Evolutionary conservation across 2,797 vertebrate species (phyloP), one percentile per base, ranked within the genome.

Genomic region (Catostomus latipinnis): DNA sequence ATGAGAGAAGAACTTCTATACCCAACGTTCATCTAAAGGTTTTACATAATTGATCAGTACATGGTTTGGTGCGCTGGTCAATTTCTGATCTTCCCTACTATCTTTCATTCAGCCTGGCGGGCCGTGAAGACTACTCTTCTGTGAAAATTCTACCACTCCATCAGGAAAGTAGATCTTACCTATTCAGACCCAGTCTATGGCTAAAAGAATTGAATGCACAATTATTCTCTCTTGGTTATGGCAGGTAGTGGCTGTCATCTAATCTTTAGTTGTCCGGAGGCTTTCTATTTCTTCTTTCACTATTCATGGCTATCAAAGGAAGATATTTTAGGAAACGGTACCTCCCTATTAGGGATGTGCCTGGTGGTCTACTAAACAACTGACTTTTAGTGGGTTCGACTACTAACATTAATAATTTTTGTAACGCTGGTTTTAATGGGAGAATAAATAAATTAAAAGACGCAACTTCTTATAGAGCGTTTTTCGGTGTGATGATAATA

Each of bases 41-140:
- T 54, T 71, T 71, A 14, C 18, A 81, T 81, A 65, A 76, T 69
- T 69, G 54, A 80, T 58, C 54, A 74, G 71, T 76, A 76, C 73
- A 58, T 71, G 62, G 60, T 66, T 76, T 71, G 57, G 50, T 6
- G 14, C 52, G 0, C 73, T 14, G 66, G 49, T 50, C 67, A 50
- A 65, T 70, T 69, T 81, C 43, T 48, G 16, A 62, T 74, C 68
- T 34, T 34, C 34, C 34, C 66, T 62, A 18, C 13, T 16, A 80
- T 74, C 45, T 74, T 69, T 74, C 45, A 74, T 80, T 68, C 63
- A 80, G 63, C 45, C 16, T 7, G 5, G 43, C 6, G 5, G 45
- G 7, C 53, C 1, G 9, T 74, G 48, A 48, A 80, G 60, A 16
- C 45, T 63, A 16, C 45, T 63, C 11, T 34, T 34, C 34, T 34